A percentile compares a stretch with the other conserved stretches of the same genome.
Evolutionary conservation across 2,113 vertebrate species (phyloP).

Genomic region (Siniperca knerii): DNA sequence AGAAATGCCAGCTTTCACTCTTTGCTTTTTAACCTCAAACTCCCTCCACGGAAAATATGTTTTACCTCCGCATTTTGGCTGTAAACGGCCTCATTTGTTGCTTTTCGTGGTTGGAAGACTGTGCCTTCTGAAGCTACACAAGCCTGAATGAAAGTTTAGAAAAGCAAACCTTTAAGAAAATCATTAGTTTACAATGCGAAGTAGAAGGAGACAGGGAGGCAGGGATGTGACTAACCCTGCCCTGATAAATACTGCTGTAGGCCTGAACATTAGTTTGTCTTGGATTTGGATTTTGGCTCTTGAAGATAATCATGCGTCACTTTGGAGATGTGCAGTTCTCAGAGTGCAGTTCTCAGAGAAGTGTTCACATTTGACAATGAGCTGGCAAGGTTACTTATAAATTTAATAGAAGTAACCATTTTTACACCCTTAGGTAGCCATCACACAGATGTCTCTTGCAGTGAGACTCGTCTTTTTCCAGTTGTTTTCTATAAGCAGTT

Average conservation of each 20-base stretch:
- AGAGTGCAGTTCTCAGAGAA: background rate
- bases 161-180: slow-evolving; percentile 14
- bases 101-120: background rate
- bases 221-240: background rate
- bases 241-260: background rate
- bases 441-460: no score
- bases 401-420: background rate
- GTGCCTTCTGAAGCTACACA: background rate
- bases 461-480: no score
- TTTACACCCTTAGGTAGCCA: no score
- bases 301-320: background rate
- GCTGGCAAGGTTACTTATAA: background rate
- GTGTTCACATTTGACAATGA: background rate
- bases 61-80: background rate
- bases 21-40: background rate
- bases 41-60: background rate
- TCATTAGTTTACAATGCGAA: slow-evolving; percentile 21
- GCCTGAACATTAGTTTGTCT: background rate
- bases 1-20: slow-evolving; percentile 30
- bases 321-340: background rate
- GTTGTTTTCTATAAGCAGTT: no score
- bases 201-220: background rate
- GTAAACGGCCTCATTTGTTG: background rate
- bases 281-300: background rate
- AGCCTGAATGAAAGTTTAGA: background rate